Conservation (phyloP, 2,797 vertebrate species). For the Crocidura indochinensis region DNA sequence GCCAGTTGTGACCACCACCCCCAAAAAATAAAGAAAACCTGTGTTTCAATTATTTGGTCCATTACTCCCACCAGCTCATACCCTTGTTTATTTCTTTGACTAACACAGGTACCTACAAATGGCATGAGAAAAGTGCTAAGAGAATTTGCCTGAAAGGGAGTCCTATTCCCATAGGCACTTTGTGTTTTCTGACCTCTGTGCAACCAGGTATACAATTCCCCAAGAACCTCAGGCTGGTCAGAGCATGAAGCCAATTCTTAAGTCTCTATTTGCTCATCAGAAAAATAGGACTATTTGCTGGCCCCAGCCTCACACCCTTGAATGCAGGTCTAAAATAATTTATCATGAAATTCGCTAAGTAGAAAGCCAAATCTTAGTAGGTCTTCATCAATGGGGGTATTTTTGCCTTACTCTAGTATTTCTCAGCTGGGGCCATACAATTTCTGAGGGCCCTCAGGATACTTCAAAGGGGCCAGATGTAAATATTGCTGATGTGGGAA, state of each 20-base stretch:
- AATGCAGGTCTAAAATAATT: conserved; percentile 10
- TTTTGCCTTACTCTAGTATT: not conserved
- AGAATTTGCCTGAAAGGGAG: not conserved
- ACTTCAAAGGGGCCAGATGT: too few species aligned
- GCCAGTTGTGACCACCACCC: too few species aligned
- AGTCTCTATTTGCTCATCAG: conserved; percentile 1
- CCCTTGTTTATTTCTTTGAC: not conserved
- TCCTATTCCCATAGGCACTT: accelerated
- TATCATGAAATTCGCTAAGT: not conserved
- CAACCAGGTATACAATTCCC: not conserved
- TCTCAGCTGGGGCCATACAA: too few species aligned
- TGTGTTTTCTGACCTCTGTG: not conserved
- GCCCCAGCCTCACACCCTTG: not conserved
- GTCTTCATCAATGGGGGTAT: not conserved
- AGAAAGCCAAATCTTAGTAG: not conserved
- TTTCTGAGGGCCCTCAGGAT: too few species aligned
- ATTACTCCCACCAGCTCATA: too few species aligned
- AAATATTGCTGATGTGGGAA: too few species aligned
- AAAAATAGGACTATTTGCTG: not conserved
- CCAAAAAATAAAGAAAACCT: too few species aligned
- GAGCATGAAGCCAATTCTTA: not conserved
- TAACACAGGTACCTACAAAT: not conserved
- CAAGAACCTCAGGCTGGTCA: not conserved
- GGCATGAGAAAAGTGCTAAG: not conserved
- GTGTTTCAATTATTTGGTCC: too few species aligned